A percentile compares a stretch with the other conserved stretches of the same genome.
Evolutionary conservation across 2,113 vertebrate species (phyloP).

Genomic region (Colinus virginianus): DNA sequence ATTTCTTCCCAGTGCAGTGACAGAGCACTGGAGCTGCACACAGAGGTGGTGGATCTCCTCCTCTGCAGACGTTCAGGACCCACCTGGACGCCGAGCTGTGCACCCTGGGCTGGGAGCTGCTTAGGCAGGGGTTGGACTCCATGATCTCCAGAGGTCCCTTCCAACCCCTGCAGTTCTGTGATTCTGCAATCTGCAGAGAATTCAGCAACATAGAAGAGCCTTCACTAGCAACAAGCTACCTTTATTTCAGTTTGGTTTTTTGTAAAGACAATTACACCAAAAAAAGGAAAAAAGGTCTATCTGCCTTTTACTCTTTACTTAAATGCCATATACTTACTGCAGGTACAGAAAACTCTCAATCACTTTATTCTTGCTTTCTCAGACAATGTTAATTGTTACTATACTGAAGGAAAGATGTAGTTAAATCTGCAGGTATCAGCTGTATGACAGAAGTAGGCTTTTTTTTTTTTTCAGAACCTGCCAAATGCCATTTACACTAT

Average conservation of each 20-base stretch:
- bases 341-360: conserved; percentile 39
- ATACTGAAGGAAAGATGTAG: conserved; percentile 35
- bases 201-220: neutral
- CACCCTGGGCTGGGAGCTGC: too few relatives aligned
- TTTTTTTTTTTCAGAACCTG: conserved; percentile 4
- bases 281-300: neutral
- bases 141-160: too few relatives aligned
- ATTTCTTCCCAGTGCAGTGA: too few relatives aligned
- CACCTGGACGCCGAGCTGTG: too few relatives aligned
- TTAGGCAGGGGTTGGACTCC: too few relatives aligned
- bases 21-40: too few relatives aligned
- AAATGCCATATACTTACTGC: conserved; percentile 7
- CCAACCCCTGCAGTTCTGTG: too few relatives aligned
- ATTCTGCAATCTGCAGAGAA: neutral
- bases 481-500: neutral
- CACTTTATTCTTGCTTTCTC: conserved; percentile 42
- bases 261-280: conserved; percentile 8
- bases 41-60: too few relatives aligned
- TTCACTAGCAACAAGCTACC: conserved; percentile 9
- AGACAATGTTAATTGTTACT: conserved; percentile 31
- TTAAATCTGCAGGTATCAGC: conserved; percentile 43
- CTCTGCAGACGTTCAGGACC: too few relatives aligned
- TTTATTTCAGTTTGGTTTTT: neutral
- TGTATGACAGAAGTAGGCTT: neutral
- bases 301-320: conserved; percentile 40